Evolutionary conservation across 2,797 vertebrate species (phyloP), one percentile per base, ranked within the genome.

Genomic region (Sternotherus odoratus): DNA sequence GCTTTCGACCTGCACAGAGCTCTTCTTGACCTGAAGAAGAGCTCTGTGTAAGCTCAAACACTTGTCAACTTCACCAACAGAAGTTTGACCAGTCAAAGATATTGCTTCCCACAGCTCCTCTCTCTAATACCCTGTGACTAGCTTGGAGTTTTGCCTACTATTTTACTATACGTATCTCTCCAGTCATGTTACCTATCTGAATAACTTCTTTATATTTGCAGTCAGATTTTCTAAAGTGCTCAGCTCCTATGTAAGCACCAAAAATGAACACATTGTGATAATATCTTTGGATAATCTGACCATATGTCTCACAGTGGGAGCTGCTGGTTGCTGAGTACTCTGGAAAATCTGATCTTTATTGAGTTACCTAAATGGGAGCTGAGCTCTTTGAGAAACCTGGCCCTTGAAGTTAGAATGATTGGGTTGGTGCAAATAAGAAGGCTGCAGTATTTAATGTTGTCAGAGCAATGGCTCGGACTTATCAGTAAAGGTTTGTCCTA

Each of bases 401-500:
- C 53, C 83, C 94, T 95, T 95, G 93, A 92, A 3, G 54, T 17
- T 93, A 89, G 72, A 83, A 72, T 5, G 19, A 88, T 92, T 89
- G 94, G 87, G 95, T 94, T 94, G 82, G 85, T 88, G 82, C 91
- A 74, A 79, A 74, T 63, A 77, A 43, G 90, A 94, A 80, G 83
- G 85, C 83, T 95, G 90, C 91, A 90, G 60, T 60, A 36, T 89
- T 63, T 43, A 36, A 50, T 92, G 79, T 87, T 96, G 92, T 93
- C 74, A 85, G 89, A 93, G 85, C 83, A 77, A 50, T 74, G 81
- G 8, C 81, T 95, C 63, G 91, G 49, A 56, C 94, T 60, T 96
- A 92, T 81, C 77, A 77, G 85, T 91, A 51, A 85, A 19, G 1
- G 86, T 86, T 63, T 91, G 85, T 95, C 87, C 86, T 93, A 84